Evolutionary conservation across 2,797 vertebrate species (phyloP).

Genomic region (Oreochromis grahami): DNA sequence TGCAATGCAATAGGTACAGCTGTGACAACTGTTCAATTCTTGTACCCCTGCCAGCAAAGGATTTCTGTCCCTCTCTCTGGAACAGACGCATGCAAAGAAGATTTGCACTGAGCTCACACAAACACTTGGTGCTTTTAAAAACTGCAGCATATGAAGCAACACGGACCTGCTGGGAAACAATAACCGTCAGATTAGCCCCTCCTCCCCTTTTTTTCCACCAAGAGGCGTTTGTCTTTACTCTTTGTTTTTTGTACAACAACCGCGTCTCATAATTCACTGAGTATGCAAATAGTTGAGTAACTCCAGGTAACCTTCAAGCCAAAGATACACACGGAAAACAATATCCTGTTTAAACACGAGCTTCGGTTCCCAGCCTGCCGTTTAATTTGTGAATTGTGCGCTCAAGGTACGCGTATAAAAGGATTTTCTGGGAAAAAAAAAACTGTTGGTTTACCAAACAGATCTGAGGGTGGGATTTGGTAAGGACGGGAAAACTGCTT

Average conservation of each 20-base stretch:
- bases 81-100: neutral
- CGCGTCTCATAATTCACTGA: neutral
- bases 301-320: neutral
- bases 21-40: neutral
- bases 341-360: neutral
- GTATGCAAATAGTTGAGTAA: neutral
- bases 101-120: neutral
- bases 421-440: conserved; percentile 14
- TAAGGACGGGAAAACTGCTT: conserved; percentile 75
- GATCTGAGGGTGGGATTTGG: conserved; percentile 45
- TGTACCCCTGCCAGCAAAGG: neutral
- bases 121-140: neutral
- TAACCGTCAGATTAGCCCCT: neutral
- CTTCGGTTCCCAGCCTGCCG: neutral
- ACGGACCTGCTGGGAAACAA: neutral
- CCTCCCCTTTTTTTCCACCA: neutral
- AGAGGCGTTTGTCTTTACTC: neutral
- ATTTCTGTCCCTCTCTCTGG: neutral
- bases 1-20: neutral
- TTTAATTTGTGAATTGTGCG: neutral
- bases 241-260: neutral
- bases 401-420: neutral
- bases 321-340: neutral
- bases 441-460: conserved; percentile 18
- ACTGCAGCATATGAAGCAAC: neutral